Evolutionary conservation across 2,797 vertebrate species (phyloP), one percentile per base, ranked within the genome.

Genomic region (Hipposideros larvatus): DNA sequence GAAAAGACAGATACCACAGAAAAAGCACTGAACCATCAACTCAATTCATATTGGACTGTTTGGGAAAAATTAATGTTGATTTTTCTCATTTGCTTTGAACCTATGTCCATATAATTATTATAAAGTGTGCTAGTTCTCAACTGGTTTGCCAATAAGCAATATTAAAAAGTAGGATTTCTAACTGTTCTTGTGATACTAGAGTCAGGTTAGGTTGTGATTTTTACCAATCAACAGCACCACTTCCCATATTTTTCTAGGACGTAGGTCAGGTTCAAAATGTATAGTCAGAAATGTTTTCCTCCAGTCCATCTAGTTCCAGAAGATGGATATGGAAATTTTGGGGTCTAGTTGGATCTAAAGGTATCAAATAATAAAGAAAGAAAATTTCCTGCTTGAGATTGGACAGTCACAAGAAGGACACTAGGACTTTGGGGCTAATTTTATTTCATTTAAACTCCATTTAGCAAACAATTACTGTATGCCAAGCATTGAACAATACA

Each of bases 21-120:
- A 90, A 87, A 94, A 95, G 68, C 84, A 70, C 28, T 87, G 65
- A 91, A 66, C 80, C 73, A 82, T 88, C 91, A 78, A 82, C 82
- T 95, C 46, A 86, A 41, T 92, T 92, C 68, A 86, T 90, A 93
- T 46, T 71, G 79, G 71, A 68, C 61, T 55, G 70, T 43, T 24
- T 83, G 55, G 89, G 15, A 57, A 95, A 84, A 57, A 87, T 74
- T 85, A 82, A 79, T 94, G 83, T 43, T 94, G 63, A 48, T 86
- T 94, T 96, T 95, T 79, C 26, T 97, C 41, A 80, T 87, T 96
- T 71, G 71, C 66, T 94, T 91, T 97, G 89, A 82, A 85, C 43
- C 57, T 87, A 4, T 66, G 78, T 94, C 59, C 83, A 73, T n/a
- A 82, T 77, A 82, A 95, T 55, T 93, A 61, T 88, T 90, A 84